Evolutionary conservation across 2,888 invertebrate species (phyloP), one percentile per base, ranked within the genome.

Genomic region (Pseudococcus longispinus): DNA sequence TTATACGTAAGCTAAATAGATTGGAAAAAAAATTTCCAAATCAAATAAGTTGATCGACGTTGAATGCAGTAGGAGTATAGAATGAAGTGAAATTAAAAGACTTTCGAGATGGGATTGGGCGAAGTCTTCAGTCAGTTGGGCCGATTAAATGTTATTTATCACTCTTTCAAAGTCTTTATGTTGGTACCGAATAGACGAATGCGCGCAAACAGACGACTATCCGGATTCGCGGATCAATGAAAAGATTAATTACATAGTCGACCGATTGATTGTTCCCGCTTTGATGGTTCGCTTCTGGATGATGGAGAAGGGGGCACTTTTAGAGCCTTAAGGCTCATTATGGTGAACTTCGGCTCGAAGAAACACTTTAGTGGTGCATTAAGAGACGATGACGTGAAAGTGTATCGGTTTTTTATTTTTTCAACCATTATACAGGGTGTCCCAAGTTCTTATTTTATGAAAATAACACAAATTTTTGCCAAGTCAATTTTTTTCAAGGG

Each of bases 21-120:
- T 70, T 29, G 29, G 29, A 70, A 70, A 80, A 26, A 80, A 80
- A 80, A 80, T 42, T 80, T 80, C 77, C 77, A 42, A 42, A 80
- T 80, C 77, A 20, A 42, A 80, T 80, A 80, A 80, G 37, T 80
- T 80, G 77, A 80, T 80, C 77, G 77, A 80, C 42, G 77, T 80
- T 80, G 77, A 80, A 80, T 80, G 70, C 70, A 29, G 70, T 70
- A 70, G 70, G 70, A 70, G 70, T 70, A 37, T 37, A 70, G 70
- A 70, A 70, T 29, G 29, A 70, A 29, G 70, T 70, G 70, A 70
- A 70, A 70, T 70, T 70, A 70, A 70, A 70, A 70, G 29, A 29
- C 70, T 70, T 70, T 70, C 70, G 70, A 29, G 29, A 70, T 70
- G 70, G 37, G 37, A 37, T 37, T 37, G 37, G 70, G 70, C 70